A percentile compares a stretch with the other conserved stretches of the same genome.
These are phyloP conservation scores for Alauda arvensis DNA, from an alignment of 2,797 vertebrate genomes.

Conservation along the genomic window DNA sequence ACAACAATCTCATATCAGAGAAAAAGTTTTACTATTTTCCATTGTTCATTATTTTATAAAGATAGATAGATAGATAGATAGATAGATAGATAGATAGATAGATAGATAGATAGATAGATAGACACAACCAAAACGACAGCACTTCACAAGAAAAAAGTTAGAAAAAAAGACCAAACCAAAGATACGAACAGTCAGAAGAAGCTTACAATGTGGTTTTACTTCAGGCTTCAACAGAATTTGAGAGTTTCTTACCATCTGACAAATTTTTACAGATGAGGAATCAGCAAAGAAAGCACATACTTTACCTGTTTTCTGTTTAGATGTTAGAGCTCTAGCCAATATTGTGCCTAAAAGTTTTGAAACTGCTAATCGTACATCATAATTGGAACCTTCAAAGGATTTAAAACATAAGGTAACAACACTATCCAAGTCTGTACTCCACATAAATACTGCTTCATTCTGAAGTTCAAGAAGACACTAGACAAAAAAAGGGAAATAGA, in stretches of 20 bases:
- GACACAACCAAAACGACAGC: not conserved
- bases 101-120: not conserved
- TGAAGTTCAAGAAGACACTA: constrained; percentile 93
- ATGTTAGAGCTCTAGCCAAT: constrained; percentile 80
- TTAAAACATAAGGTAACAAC: constrained; percentile 89
- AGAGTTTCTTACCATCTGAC: not conserved
- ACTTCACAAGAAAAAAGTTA: not conserved
- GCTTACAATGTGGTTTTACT: not conserved
- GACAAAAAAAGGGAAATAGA: constrained; percentile 34
- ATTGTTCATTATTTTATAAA: not conserved
- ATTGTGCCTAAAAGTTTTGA: constrained; percentile 85
- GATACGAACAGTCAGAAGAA: not conserved
- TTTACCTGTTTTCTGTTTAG: constrained; percentile 75
- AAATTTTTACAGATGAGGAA: not conserved
- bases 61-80: not conserved
- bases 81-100: no score
- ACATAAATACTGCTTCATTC: constrained; percentile 88
- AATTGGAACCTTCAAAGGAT: constrained; percentile 89
- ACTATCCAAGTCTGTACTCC: constrained; percentile 88
- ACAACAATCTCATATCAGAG: not conserved
- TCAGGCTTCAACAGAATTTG: not conserved
- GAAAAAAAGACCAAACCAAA: not conserved
- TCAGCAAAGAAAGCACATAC: not conserved
- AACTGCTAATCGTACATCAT: constrained; percentile 82
- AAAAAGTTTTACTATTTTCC: not conserved